phyloP scores from a whole-genome alignment of 2,888 invertebrate genomes.

The Bruchidius siliquastri region DNA sequence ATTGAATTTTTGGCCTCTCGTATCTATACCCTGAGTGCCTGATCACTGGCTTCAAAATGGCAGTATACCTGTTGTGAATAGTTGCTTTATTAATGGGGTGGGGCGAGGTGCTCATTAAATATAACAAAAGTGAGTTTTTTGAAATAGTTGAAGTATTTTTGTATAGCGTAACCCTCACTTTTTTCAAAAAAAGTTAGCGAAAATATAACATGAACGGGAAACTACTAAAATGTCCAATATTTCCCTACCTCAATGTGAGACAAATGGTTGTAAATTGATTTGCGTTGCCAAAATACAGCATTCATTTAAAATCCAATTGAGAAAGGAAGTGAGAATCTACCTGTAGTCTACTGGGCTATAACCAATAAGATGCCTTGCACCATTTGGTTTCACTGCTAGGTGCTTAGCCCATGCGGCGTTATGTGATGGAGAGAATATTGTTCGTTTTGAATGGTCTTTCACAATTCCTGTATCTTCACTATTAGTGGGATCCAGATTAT shows the following conservation, averaged over 20 bases:
- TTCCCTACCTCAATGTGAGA: no score
- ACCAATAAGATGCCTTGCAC: conserved; percentile 34
- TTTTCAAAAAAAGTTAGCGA: no score
- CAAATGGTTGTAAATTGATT: no score
- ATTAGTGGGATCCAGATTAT: conserved; percentile 34
- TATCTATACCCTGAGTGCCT: conserved; percentile 27
- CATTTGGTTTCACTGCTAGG: conserved; percentile 33
- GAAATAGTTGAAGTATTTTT: no score
- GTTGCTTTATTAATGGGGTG: conserved; percentile 35
- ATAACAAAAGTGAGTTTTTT: no score
- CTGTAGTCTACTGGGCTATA: conserved; percentile 35
- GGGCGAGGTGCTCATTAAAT: no score
- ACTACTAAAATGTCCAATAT: no score
- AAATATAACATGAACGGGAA: no score
- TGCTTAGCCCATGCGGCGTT: conserved; percentile 38
- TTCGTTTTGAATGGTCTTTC: conserved; percentile 37
- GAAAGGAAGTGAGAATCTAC: background rate
- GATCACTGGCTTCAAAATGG: conserved; percentile 33
- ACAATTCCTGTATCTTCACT: background rate
- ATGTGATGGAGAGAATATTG: conserved; percentile 30
- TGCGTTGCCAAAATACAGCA: no score
- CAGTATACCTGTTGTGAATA: conserved; percentile 32
- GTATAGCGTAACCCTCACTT: no score
- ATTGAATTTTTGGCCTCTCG: conserved; percentile 25
- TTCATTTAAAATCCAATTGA: no score